Evolutionary conservation across 2,113 vertebrate species (phyloP).

Genomic region (Panthera leo): DNA sequence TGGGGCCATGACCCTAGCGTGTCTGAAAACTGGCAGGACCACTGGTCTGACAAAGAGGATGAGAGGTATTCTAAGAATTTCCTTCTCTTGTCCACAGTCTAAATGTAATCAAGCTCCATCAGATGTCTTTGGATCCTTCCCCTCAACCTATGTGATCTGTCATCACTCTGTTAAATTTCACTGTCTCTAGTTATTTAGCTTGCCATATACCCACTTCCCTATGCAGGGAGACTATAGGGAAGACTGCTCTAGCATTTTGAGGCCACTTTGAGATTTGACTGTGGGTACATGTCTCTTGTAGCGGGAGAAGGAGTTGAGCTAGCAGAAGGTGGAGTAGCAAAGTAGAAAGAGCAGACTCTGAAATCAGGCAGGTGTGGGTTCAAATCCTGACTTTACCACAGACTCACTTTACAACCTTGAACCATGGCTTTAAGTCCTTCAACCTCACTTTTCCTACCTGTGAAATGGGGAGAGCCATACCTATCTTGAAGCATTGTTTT

Average conservation of each 20-base stretch:
- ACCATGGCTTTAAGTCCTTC: background rate
- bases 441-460: background rate
- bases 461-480: background rate
- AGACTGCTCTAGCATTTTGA: background rate
- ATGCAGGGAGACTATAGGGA: background rate
- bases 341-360: background rate
- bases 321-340: rapidly evolving
- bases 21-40: background rate
- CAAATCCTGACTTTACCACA: background rate
- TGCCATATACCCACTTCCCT: background rate
- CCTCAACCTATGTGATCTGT: background rate
- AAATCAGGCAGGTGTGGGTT: background rate
- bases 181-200: background rate
- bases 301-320: background rate
- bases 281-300: background rate
- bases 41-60: background rate
- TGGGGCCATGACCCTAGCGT: background rate
- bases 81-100: background rate
- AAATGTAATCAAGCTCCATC: background rate
- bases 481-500: background rate
- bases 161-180: background rate
- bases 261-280: background rate
- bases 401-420: background rate
- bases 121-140: background rate
- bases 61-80: background rate